Evolutionary conservation across 2,888 invertebrate species (phyloP), one percentile per base, ranked within the genome.

Genomic region (Notodonta dromedarius): DNA sequence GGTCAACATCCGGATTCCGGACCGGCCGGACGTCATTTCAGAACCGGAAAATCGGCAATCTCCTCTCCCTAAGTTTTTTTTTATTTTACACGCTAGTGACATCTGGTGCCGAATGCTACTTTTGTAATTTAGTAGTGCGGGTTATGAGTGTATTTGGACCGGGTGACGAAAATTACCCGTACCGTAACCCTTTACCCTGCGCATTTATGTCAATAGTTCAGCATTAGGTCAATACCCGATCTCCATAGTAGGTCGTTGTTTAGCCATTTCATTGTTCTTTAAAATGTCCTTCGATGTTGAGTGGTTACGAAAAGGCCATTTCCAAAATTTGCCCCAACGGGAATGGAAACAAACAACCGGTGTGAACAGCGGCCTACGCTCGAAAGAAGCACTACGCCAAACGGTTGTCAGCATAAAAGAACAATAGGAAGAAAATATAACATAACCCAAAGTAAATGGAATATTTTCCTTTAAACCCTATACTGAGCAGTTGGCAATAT

Each of bases 21-120:
- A 64, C 79, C 74, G 74, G 75, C 88, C 92, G 93, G 93, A 93
- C 83, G 89, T 92, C 86, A 92, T 93, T 91, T 86, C 83, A 85
- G 78, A 67, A 80, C 91, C 93, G 93, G 93, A 93, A 93, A 90
- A 91, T 90, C 88, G 81, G 77, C 93, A 93, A 93, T 93, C 91
- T 91, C 90, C 89, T 84, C 79, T 80, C 79, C 69, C 76, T 78
- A 78, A 78, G 77, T 76, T 76, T 68, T 71, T 80, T 73, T 82
- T 78, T 84, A 85, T 80, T 85, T 80, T 79, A 54, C 39, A 32
- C n/a, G 48, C 7, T 48, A 48, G 48, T 12, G 48, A 48, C 48
- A 11, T 8, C 12, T 2, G 4, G 46, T n/a, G 46, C 46, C 9
- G 9, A 50, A 50, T 16, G 11, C 16, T 50, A 11, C 16, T 9